These are phyloP conservation scores for Porites lutea DNA, from an alignment of 64 coral and sea anemone species.

Conservation along the genomic window DNA sequence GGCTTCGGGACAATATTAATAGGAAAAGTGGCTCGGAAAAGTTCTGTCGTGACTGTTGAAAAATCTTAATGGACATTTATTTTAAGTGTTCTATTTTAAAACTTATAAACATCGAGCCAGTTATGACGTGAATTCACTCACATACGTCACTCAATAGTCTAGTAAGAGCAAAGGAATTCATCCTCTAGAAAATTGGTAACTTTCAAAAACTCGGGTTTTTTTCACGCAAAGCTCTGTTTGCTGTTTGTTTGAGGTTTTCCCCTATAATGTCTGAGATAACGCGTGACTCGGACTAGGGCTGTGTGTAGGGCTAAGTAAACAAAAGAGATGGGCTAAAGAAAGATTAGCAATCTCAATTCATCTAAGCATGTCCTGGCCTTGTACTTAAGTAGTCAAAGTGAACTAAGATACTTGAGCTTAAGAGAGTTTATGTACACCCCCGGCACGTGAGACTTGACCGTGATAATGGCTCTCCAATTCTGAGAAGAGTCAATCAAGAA, in stretches of 20 bases:
- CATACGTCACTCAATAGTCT: neutral
- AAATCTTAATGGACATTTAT: neutral
- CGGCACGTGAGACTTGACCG: too few species aligned
- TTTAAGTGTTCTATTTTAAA: conserved; percentile 4
- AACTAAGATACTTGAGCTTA: neutral
- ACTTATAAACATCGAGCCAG: neutral
- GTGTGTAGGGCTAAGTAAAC: neutral
- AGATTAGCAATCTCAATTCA: neutral
- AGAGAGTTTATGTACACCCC: too few species aligned
- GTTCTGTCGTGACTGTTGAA: neutral
- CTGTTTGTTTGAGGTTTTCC: neutral
- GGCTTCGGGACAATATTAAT: neutral
- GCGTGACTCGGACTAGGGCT: neutral
- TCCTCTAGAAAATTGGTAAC: too few species aligned
- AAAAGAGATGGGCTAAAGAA: neutral
- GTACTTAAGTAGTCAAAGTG: neutral
- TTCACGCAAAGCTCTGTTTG: too few species aligned
- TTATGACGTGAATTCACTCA: neutral
- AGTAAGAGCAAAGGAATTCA: too few species aligned
- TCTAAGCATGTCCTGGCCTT: neutral
- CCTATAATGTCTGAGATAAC: neutral
- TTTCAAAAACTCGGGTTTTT: too few species aligned
- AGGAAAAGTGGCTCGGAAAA: neutral
- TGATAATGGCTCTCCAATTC: too few species aligned
- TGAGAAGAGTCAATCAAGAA: too few species aligned